Percentiles rank a stretch among this genome's conserved stretches.
These are phyloP conservation scores for Jacana jacana DNA, from an alignment of 2,113 vertebrate species.

Conservation along the genomic window DNA sequence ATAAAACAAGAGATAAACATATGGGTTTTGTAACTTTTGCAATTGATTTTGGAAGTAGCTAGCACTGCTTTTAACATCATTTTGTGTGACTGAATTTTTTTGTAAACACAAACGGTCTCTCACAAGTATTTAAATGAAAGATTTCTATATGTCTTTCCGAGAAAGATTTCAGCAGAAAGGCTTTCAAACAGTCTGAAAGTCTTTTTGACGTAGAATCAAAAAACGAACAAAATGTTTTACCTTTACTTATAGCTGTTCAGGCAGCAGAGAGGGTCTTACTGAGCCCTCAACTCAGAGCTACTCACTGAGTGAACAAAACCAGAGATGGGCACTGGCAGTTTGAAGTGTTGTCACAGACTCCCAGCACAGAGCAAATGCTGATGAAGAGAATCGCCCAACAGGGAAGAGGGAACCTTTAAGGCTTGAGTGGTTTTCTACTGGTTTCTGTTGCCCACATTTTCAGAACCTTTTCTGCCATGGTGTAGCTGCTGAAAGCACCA, in stretches of 20 bases:
- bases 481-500: neutral
- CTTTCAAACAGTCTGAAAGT: neutral
- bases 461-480: neutral
- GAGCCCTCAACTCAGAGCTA: neutral
- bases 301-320: neutral
- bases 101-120: neutral
- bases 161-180: neutral
- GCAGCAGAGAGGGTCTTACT: neutral
- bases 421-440: neutral
- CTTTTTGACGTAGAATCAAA: neutral
- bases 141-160: neutral
- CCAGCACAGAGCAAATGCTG: neutral
- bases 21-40: neutral
- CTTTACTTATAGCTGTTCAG: neutral
- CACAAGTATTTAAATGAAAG: neutral
- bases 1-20: neutral
- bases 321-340: neutral
- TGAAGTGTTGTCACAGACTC: neutral
- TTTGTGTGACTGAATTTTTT: neutral
- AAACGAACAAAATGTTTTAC: neutral
- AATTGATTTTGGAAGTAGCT: neutral
- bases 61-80: neutral
- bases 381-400: neutral
- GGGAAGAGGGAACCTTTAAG: neutral
- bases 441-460: neutral